Percentiles rank a stretch among this genome's conserved stretches.
Evolutionary conservation across 2,888 invertebrate species (phyloP).

Genomic region (Phortica okadai): DNA sequence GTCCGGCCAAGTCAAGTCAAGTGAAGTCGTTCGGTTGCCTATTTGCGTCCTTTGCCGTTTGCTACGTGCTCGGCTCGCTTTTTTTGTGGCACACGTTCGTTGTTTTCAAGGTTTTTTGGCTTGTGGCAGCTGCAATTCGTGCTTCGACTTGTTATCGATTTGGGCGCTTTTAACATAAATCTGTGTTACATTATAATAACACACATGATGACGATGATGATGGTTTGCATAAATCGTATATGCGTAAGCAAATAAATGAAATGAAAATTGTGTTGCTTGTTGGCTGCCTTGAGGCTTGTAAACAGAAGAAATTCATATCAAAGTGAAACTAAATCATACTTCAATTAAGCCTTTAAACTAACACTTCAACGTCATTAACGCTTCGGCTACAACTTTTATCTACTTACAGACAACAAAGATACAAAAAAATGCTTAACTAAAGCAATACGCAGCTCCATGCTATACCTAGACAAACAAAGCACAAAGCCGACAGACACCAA

Average conservation of each 20-base stretch:
- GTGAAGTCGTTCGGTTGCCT: background rate
- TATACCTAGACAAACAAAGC: conserved; percentile 20
- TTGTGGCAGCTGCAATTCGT: conserved; percentile 28
- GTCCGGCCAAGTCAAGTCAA: background rate
- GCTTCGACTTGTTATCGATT: conserved; percentile 11
- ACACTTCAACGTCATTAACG: background rate
- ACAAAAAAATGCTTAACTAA: conserved; percentile 20
- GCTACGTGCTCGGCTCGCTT: conserved; percentile 6
- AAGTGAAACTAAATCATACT: background rate
- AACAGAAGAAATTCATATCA: conserved; percentile 28
- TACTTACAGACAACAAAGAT: background rate
- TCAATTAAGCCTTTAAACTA: background rate
- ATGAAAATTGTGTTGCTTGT: too few relatives aligned
- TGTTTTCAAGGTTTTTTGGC: conserved; percentile 6
- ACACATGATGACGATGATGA: too few relatives aligned
- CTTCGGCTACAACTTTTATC: background rate
- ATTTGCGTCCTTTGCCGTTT: background rate
- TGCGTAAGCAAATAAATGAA: too few relatives aligned
- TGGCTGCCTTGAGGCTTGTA: too few relatives aligned
- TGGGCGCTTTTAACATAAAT: too few relatives aligned
- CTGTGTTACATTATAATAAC: too few relatives aligned
- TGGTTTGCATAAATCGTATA: too few relatives aligned
- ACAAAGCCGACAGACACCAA: conserved; percentile 27
- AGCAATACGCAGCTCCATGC: conserved; percentile 8
- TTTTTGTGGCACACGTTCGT: background rate